Base-by-base conservation (phyloP, 2,113 vertebrate species). In the Leiothrix lutea region DNA sequence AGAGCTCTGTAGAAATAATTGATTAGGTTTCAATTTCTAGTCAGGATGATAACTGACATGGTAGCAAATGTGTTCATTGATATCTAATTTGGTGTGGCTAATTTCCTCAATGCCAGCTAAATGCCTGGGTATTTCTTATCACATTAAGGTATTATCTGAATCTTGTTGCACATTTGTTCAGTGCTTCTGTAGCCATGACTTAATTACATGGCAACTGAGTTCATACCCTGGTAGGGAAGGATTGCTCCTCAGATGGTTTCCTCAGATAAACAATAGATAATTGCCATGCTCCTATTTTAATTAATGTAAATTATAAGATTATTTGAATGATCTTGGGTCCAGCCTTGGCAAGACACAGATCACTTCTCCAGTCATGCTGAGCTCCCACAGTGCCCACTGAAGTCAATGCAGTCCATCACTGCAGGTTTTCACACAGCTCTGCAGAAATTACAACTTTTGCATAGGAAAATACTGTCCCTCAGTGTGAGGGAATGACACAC, bases 41-140 rank as follows among this genome's bases (percentile, higher is more conserved):
- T 92, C 74, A 24, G 57, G 86, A 56, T 69, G 50, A 48, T 33
- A 91, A 65, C 67, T 77, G 94, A 88, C 26, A 35, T 78, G 93
- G 72, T 58, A 29, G 74, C n/a, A 65, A 86, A 82, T 42, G 74
- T 65, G 53, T 58, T 94, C 80, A 86, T 92, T 80, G 93, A 93
- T 95, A 74, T 62, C 77, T 90, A 62, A 92, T 91, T 95, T 95
- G 88, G 82, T 89, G 81, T 92, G 73, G 80, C 91, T 94, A 88
- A 91, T 92, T 92, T 94, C 73, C 89, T 95, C 81, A 61, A 31
- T 53, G 64, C 79, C 92, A 93, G 57, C 81, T 93, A 74, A 86
- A 28, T 33, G 84, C 77, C 45, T 45, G 66, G 66, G 61, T 36
- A 4, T 90, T 84, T 70, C 94, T 95, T 87, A 91, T 65, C 75